phyloP scores from a whole-genome alignment of 1,140 invertebrate species.

The Apis florea region DNA sequence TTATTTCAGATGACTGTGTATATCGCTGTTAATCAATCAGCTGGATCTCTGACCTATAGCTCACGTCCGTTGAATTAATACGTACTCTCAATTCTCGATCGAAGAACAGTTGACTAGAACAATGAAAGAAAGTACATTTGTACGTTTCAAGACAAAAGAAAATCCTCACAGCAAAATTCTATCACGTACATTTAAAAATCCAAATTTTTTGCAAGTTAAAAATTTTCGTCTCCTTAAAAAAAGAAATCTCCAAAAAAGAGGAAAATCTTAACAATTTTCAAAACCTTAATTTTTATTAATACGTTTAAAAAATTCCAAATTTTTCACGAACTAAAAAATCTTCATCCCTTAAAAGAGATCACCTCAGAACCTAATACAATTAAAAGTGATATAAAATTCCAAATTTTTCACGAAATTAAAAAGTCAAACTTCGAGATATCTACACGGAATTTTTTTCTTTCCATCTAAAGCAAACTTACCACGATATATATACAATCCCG shows the following conservation, averaged over 20 bases:
- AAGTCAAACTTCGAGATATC: not conserved
- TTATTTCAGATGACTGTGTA: constrained; percentile 51
- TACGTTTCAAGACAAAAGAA: too few species aligned
- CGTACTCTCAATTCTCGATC: not conserved
- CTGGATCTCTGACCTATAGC: not conserved
- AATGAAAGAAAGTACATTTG: too few species aligned
- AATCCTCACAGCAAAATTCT: too few species aligned
- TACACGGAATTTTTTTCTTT: not conserved
- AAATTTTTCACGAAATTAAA: not conserved
- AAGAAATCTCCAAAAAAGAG: too few species aligned
- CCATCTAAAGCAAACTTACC: not conserved
- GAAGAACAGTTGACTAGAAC: not conserved
- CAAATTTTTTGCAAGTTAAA: too few species aligned
- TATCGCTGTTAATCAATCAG: constrained; percentile 36
- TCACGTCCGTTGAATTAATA: not conserved
- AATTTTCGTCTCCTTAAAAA: not conserved
- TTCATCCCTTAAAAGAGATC: not conserved
- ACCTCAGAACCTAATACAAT: not conserved
- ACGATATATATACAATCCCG: not conserved
- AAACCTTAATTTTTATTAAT: too few species aligned
- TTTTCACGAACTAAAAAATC: not conserved
- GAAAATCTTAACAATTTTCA: not conserved
- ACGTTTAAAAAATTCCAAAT: not conserved
- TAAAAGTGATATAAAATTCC: too few species aligned
- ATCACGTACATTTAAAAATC: too few species aligned